Evolutionary conservation across 2,113 vertebrate genomes (phyloP), one percentile per base, ranked within the genome.

Genomic region (Circaetus cinerascens): DNA sequence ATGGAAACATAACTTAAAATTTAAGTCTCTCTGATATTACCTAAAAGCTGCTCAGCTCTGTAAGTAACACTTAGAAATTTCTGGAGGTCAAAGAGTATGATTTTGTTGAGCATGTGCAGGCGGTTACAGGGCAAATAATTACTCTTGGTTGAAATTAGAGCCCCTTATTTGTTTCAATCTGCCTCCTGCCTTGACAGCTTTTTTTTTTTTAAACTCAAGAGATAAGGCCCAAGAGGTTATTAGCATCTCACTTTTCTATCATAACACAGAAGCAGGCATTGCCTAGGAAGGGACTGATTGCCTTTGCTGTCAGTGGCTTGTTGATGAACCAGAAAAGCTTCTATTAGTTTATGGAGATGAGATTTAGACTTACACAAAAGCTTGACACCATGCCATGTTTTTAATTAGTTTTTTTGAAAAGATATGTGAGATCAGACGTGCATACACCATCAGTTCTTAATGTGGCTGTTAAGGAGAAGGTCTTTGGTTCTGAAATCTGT

Each of bases 341-440:
- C 81, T 90, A 75, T 93, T 95, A 90, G 80, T 87, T 96, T 95
- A 96, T 96, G 96, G 86, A 96, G 94, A 96, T 94, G 94, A 96
- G 86, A 74, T 64, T 95, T 66, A 81, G 89, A 30, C 51, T 85
- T 92, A 88, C 84, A 95, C 81, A 94, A 88, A 95, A 88, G 79
- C 90, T 84, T 94, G 92, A 91, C 48, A 83, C 63, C 9, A 13
- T 87, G 83, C 84, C 86, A 79, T 75, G 79, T 57, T 94, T 95
- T 88, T 93, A 95, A 95, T 91, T 92, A 86, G 80, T 63, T 91
- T 85, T 87, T 92, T 88, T 76, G 9, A 60, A 69, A 76, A 94
- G 77, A 38, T 67, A 9, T 1, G 40, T 13, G 84, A 73, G 79
- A 74, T 84, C 79, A 84, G 91, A 84, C 55, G 22, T 0, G 38